A percentile compares a stretch with the other conserved stretches of the same genome.
These are phyloP conservation scores for Mormyrops boulengeri DNA, from an alignment of 2,797 vertebrate species.

Conservation along the genomic window DNA sequence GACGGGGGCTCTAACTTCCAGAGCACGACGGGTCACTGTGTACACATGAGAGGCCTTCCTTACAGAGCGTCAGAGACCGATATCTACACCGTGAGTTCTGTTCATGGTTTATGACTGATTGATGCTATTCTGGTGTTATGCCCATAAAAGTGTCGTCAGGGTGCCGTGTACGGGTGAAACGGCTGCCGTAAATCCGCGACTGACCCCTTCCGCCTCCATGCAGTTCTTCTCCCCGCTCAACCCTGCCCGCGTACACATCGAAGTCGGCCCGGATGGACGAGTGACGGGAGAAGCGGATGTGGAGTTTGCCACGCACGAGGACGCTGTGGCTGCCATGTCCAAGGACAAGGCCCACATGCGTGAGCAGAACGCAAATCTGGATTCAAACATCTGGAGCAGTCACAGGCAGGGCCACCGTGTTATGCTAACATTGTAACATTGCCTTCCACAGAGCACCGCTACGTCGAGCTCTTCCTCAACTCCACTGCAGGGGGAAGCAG, in stretches of 20 bases:
- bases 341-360: conserved; percentile 99
- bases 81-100: conserved; percentile 84
- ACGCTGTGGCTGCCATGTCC: conserved; percentile 97
- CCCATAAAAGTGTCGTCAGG: too few species aligned
- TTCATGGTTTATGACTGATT: background rate
- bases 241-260: conserved; percentile 93
- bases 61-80: conserved; percentile 95
- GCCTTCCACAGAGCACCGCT: conserved; percentile 63
- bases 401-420: background rate
- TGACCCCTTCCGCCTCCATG: background rate
- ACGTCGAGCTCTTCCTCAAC: conserved; percentile 74
- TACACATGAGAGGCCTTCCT: conserved; percentile 97
- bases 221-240: conserved; percentile 98
- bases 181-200: background rate
- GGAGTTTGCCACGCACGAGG: conserved; percentile 96
- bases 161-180: background rate
- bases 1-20: conserved; percentile 89
- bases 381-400: background rate
- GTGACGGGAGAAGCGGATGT: conserved; percentile 96
- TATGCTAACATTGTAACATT: background rate
- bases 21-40: conserved; percentile 96
- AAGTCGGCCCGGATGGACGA: conserved; percentile 90
- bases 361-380: conserved; percentile 57
- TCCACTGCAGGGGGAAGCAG: conserved; percentile 73
- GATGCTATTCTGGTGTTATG: background rate